These are phyloP conservation scores for Oryctolagus cuniculus DNA, from an alignment of 2,113 vertebrate species.

Conservation along the genomic window mOryCun1.1 NC_091432.1:123501001-123501500, in stretches of 20 bases:
- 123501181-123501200: neutral
- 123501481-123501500: rapidly evolving
- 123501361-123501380: neutral
- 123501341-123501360: neutral
- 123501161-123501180: neutral
- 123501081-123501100: neutral
- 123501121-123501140: neutral
- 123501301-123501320: neutral
- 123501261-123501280: neutral
- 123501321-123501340: neutral
- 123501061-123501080: constrained; percentile 53
- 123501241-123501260: neutral
- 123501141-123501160: neutral
- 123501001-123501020: neutral
- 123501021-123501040: constrained; percentile 42
- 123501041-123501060: constrained; percentile 35
- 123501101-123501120: neutral
- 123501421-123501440: neutral
- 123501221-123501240: neutral
- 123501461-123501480: rapidly evolving
- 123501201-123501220: rapidly evolving
- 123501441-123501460: neutral
- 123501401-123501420: neutral
- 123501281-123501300: neutral
- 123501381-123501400: neutral